phyloP scores from a whole-genome alignment of 2,888 invertebrate species.

The Calameuta idolon region DNA sequence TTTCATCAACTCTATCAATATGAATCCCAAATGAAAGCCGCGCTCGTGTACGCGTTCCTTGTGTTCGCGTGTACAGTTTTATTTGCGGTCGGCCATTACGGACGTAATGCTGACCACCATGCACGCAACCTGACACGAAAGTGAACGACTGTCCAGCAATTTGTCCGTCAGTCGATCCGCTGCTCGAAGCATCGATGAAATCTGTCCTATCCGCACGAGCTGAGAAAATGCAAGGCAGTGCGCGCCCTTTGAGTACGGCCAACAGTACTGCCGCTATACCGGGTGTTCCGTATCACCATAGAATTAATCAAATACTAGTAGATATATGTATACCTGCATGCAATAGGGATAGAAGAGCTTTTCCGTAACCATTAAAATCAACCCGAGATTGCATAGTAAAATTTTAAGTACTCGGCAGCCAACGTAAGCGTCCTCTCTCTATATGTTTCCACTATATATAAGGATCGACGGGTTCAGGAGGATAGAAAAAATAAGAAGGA shows the following conservation, averaged over 20 bases:
- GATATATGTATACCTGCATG: background rate
- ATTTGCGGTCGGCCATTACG: background rate
- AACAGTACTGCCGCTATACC: background rate
- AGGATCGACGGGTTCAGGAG: background rate
- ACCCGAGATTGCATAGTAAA: background rate
- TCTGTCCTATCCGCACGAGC: slow-evolving; percentile 14
- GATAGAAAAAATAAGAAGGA: background rate
- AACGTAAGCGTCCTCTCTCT: background rate
- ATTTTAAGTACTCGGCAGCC: slow-evolving; percentile 1
- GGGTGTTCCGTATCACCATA: background rate
- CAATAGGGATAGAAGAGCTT: background rate
- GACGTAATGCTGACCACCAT: background rate
- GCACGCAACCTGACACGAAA: background rate
- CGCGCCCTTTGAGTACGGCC: background rate
- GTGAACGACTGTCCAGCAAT: background rate
- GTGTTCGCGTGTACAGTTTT: background rate
- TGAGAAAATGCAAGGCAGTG: slow-evolving; percentile 14
- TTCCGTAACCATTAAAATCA: slow-evolving; percentile 7
- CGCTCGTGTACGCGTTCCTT: background rate
- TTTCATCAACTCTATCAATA: slow-evolving; percentile 20
- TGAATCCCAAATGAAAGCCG: slow-evolving; percentile 13
- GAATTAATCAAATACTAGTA: background rate
- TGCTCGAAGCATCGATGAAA: background rate
- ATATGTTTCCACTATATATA: background rate
- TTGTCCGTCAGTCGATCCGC: background rate